Evolutionary conservation across 2,797 vertebrate species (phyloP).

Genomic region (Crypturellus tataupa): DNA sequence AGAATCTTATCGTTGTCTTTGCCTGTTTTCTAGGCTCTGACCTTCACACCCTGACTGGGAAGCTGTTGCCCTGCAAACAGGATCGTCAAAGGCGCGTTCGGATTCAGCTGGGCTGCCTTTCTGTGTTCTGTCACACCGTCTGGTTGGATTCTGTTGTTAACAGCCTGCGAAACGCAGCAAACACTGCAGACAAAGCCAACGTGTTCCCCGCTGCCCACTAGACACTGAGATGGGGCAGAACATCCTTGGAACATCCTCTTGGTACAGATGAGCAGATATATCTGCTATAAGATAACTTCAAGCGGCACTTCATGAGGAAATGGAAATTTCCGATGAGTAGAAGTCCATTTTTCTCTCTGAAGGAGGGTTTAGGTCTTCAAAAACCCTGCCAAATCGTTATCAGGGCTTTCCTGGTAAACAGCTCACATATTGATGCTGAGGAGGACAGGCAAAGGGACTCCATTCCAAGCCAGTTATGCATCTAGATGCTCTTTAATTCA

Average conservation of each 20-base stretch:
- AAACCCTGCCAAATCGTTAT: neutral
- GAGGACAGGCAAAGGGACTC: neutral
- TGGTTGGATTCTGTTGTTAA: neutral
- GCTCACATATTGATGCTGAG: neutral
- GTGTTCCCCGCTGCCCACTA: neutral
- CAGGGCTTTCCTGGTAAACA: neutral
- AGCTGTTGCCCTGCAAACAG: neutral
- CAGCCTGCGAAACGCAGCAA: neutral
- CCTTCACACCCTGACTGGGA: neutral
- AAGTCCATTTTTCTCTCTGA: neutral
- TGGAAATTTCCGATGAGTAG: neutral
- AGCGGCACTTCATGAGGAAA: neutral
- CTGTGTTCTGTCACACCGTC: neutral
- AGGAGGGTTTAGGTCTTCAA: neutral
- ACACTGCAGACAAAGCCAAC: neutral
- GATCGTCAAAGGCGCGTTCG: neutral
- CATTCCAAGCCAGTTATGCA: accelerated
- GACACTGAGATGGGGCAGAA: neutral
- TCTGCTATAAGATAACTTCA: neutral
- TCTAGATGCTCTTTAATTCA: neutral
- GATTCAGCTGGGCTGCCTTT: neutral
- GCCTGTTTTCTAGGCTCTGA: neutral
- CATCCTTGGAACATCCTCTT: neutral
- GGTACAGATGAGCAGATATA: neutral
- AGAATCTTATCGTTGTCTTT: neutral